A percentile compares a stretch with the other conserved stretches of the same genome.
Conservation (phyloP, 2,797 vertebrate genomes). For the Lepus townsendii region DNA sequence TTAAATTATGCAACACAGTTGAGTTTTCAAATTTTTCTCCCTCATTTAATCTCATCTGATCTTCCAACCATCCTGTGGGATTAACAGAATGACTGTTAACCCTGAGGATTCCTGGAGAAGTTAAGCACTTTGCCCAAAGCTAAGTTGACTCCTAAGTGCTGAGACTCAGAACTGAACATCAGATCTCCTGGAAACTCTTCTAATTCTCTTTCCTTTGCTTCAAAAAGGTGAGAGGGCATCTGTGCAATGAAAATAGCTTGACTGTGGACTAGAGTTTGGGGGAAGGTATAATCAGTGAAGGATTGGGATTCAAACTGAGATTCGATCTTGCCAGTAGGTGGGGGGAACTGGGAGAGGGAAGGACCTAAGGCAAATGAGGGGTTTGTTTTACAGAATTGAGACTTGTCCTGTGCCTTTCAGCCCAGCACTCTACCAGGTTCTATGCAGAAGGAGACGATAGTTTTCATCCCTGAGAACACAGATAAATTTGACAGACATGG, state of each 20-base stretch:
- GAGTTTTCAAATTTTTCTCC: slow-evolving; percentile 45
- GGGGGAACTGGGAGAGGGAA: neutral
- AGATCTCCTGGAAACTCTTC: slow-evolving; percentile 8
- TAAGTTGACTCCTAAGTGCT: neutral
- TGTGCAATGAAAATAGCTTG: neutral
- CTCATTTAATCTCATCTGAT: neutral
- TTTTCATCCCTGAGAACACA: neutral
- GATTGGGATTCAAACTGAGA: neutral
- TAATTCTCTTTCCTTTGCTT: neutral
- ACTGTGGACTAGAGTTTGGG: neutral
- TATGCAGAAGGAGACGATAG: neutral
- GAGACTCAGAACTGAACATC: neutral
- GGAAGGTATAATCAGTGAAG: neutral
- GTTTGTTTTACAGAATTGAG: neutral
- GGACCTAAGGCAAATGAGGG: neutral
- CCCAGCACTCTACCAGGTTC: neutral
- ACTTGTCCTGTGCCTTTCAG: neutral
- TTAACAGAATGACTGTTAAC: slow-evolving; percentile 38
- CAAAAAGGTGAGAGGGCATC: neutral
- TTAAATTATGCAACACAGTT: slow-evolving; percentile 39
- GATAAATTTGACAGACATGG: neutral
- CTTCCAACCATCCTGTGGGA: slow-evolving; percentile 13
- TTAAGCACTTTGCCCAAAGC: slow-evolving; percentile 33
- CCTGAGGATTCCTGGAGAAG: neutral
- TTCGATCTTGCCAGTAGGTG: neutral